A percentile compares a stretch with the other conserved stretches of the same genome.
These are phyloP conservation scores for Spilosoma lubricipeda DNA, from an alignment of 2,888 invertebrate species.

Conservation along the genomic window DNA sequence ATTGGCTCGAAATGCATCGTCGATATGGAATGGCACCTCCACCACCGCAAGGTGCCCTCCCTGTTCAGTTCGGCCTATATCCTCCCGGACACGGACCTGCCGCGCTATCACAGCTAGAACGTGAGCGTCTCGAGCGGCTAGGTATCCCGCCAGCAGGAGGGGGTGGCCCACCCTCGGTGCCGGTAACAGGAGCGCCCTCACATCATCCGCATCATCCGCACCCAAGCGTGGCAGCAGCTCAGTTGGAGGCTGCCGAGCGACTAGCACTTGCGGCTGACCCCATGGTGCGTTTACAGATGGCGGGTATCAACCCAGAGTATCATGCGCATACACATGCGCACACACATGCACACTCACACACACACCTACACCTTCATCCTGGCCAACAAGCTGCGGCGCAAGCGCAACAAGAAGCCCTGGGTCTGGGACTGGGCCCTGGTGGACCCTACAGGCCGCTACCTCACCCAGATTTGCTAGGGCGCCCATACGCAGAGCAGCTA, in stretches of 20 bases:
- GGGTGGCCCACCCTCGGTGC: conserved; percentile 80
- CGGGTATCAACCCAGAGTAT: conserved; percentile 94
- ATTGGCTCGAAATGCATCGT: conserved; percentile 96
- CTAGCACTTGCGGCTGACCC: conserved; percentile 95
- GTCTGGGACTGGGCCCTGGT: conserved; percentile 73
- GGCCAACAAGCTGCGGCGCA: conserved; percentile 89
- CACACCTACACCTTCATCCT: conserved; percentile 93
- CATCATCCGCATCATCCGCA: conserved; percentile 87
- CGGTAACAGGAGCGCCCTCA: conserved; percentile 84
- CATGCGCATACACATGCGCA: conserved; percentile 97
- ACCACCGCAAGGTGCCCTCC: conserved; percentile 88
- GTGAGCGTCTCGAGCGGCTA: conserved; percentile 94
- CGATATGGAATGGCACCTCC: conserved; percentile 89
- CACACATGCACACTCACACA: conserved; percentile 96
- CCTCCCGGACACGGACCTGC: conserved; percentile 90
- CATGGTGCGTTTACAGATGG: conserved; percentile 97
- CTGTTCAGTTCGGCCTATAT: conserved; percentile 90
- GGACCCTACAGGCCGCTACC: conserved; percentile 88
- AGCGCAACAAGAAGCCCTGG: conserved; percentile 89
- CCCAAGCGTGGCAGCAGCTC: conserved; percentile 85
- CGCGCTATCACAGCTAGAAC: conserved; percentile 92
- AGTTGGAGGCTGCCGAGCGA: conserved; percentile 91
- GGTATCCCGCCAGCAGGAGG: conserved; percentile 90
- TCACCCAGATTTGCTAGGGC: conserved; percentile 91
- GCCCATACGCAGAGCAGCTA: conserved; percentile 93